Base-by-base conservation (phyloP, 1,140 invertebrate species). In the Caligus rogercresseyi region DNA sequence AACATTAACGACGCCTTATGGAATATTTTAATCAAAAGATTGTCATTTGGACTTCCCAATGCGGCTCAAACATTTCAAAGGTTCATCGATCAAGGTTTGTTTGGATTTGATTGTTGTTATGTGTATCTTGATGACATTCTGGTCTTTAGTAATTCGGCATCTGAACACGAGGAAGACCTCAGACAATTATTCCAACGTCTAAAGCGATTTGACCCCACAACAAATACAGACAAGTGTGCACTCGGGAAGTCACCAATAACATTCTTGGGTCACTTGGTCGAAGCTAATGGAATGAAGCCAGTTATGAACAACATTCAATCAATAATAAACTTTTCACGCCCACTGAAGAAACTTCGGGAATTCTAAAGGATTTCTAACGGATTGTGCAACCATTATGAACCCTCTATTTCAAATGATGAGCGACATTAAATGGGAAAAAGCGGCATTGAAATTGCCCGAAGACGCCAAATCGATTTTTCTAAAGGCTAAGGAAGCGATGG, bases 81-180 rank as follows among this genome's bases (percentile, higher is more conserved):
- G 19, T 65, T 69, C 14, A 74, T 74, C 56, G 69, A 74, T 57
- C 25, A 64, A 14, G 66, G 71, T 2, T 62, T 75, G 13, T 61
- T 71, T 23, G 72, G 68, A 3, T 24, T 70, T 16, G 61, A 64
- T n/a, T 72, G 67, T 57, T 56, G 26, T 53, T 56, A 70, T 52
- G 67, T 70, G 0, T 78, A 75, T 65, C 60, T 78, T 0, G 75
- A 78, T 67, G 77, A 78, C 57, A 69, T 78, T 3, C 66, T 77
- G 0, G 63, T 76, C 1, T 72, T 68, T 54, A 71, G 69, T 1
- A 57, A 68, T 1, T 64, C 62, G 20, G 67, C 65, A 53, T 67
- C 70, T 14, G 67, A 71, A 18, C 76, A 78, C 62, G 56, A 69
- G 4, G 20, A 53, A n/a, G 70, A 76, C 59, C 52, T 78, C 3